Base-by-base conservation (phyloP, 2,113 vertebrate genomes). In the Casuarius casuarius region DNA sequence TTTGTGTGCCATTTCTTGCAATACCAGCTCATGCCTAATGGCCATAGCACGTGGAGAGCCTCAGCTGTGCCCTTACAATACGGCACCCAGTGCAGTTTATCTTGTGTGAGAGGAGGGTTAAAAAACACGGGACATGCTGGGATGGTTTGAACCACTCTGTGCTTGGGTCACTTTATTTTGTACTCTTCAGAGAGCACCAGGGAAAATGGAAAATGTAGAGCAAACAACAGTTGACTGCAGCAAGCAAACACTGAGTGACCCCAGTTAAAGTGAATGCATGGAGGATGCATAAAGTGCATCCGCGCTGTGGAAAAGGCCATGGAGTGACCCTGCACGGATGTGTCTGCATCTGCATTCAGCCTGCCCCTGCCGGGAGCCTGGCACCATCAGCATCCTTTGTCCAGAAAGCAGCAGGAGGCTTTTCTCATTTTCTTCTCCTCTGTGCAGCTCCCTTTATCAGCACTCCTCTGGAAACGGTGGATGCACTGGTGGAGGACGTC, bases 381-480 rank as follows among this genome's bases (percentile, higher is more conserved):
- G n/a, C 23, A 46, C 35, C 46, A 25, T 48, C 48, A 49, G 31
- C 44, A 70, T 40, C 31, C 9, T 22, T 16, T 46, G 2, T 72
- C 38, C 2, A 3, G 46, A 4, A 46, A 49, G 19, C 21, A 63
- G 12, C 0, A 5, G 11, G 26, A 67, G 9, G 3, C 6, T 63
- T 67, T 89, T 92, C 7, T 46, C 33, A 23, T 88, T 72, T 67
- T 89, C 25, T 79, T 5, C 96, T 61, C 88, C 25, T 91, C 78
- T 29, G 25, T 75, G 10, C 72, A 99, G 99, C 99, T 58, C 99
- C 99, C 54, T 98, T 98, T 33, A 99, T 99, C 96, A 98, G 98
- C 84, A 99, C 99, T 44, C 98, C 99, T 66, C 97, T 99, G 56
- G 99, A 99, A 98, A 99, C 99, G 2, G 97, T 99, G 82, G 99